Percentiles rank a stretch among this genome's conserved stretches.
Conservation (phyloP, 2,113 vertebrate genomes). For the Neodontobutis hainanensis region DNA sequence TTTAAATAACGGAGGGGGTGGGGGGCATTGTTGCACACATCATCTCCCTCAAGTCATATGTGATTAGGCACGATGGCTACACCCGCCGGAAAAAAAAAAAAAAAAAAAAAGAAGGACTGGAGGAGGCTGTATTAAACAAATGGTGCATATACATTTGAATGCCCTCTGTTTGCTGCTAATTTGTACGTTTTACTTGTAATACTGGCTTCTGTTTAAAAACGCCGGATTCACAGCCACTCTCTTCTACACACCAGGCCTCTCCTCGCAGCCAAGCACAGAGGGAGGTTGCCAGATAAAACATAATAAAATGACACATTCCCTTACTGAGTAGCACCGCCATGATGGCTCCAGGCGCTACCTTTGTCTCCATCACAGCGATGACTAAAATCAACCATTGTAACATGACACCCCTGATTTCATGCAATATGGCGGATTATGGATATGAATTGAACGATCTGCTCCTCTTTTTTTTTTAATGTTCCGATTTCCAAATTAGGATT, state of each 20-base stretch:
- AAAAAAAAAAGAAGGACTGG: neutral
- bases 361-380: slow-evolving; percentile 77
- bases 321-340: slow-evolving; percentile 60
- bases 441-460: slow-evolving; percentile 76
- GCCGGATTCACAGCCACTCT: neutral
- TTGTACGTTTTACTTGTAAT: slow-evolving; percentile 22
- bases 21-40: slow-evolving; percentile 57
- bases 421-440: slow-evolving; percentile 80
- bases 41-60: slow-evolving; percentile 69
- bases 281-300: slow-evolving; percentile 66
- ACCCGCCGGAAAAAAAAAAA: slow-evolving; percentile 2
- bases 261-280: slow-evolving; percentile 20
- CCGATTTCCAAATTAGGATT: slow-evolving; percentile 84
- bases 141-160: slow-evolving; percentile 31
- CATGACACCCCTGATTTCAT: slow-evolving; percentile 80
- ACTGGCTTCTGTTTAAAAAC: slow-evolving; percentile 12
- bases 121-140: slow-evolving; percentile 50
- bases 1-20: slow-evolving; percentile 66
- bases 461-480: slow-evolving; percentile 75
- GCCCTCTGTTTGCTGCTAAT: slow-evolving; percentile 26
- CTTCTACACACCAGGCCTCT: slow-evolving; percentile 9
- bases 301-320: slow-evolving; percentile 75
- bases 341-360: slow-evolving; percentile 78
- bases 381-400: slow-evolving; percentile 79
- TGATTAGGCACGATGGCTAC: slow-evolving; percentile 61